These are phyloP conservation scores for Cataglyphis hispanica DNA, from an alignment of 1,140 invertebrate species.

Conservation along the genomic window DNA sequence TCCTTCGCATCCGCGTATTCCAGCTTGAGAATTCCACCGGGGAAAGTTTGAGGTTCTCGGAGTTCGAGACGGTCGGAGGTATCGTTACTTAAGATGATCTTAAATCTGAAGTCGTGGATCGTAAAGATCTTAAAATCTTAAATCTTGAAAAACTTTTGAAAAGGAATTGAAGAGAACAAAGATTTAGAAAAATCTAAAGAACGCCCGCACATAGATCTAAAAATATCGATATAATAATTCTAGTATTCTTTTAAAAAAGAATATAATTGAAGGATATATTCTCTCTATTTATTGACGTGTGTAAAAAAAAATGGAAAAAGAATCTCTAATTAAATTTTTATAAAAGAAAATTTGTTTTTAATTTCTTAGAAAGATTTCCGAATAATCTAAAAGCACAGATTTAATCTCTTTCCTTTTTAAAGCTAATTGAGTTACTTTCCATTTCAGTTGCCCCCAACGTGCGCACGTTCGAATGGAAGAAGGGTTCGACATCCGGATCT, in stretches of 20 bases:
- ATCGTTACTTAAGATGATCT: background rate
- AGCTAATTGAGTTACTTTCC: slow-evolving; percentile 2
- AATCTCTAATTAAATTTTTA: background rate
- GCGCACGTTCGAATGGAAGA: background rate
- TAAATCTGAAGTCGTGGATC: background rate
- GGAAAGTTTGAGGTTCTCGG: slow-evolving; percentile 21
- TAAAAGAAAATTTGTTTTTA: background rate
- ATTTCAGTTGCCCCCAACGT: slow-evolving; percentile 11
- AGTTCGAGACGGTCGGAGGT: background rate
- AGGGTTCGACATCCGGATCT: background rate
- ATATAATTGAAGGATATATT: no score
- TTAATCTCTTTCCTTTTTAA: background rate
- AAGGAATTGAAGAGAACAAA: background rate
- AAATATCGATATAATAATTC: background rate
- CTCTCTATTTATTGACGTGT: no score
- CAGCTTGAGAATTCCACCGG: background rate
- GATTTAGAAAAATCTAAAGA: background rate
- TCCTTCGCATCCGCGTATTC: background rate
- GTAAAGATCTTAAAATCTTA: slow-evolving; percentile 1
- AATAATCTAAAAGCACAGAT: slow-evolving; percentile 1
- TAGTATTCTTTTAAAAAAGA: no score
- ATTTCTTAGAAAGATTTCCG: background rate
- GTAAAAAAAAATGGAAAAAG: background rate
- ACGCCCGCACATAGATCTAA: background rate
- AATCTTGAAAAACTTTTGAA: slow-evolving; percentile 3